A percentile compares a stretch with the other conserved stretches of the same genome.
Conservation (phyloP, 2,797 vertebrate species). For the Harpagifer antarcticus region DNA sequence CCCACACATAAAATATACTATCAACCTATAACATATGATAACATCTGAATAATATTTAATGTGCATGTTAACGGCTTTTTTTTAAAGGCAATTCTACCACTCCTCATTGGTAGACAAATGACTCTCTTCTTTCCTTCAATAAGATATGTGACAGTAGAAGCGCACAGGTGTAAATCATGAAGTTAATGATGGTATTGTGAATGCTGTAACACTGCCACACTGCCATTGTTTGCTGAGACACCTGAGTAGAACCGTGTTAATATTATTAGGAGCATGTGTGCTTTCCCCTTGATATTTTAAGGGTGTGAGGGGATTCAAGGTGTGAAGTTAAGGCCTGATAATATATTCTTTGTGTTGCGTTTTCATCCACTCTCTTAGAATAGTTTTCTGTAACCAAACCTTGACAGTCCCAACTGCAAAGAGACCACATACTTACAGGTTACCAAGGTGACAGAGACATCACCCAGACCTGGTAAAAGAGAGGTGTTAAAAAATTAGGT, state of each 20-base stretch:
- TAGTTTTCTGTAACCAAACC: constrained; percentile 14
- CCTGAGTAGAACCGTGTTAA: background rate
- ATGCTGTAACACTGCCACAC: background rate
- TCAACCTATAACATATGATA: background rate
- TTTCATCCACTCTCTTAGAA: background rate
- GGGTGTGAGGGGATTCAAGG: background rate
- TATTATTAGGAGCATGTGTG: background rate
- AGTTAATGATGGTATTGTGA: background rate
- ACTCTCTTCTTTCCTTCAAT: background rate
- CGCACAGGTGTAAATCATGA: background rate
- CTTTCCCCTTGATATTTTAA: constrained; percentile 8
- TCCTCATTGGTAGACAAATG: background rate
- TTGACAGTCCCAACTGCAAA: constrained; percentile 17
- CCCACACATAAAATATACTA: background rate
- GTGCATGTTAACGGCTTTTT: background rate
- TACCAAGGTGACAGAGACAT: constrained; percentile 28
- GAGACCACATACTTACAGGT: constrained; percentile 17
- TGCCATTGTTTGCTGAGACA: background rate
- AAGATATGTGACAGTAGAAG: background rate
- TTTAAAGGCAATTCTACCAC: background rate
- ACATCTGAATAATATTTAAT: background rate
- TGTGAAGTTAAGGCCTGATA: background rate
- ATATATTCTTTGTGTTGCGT: background rate
- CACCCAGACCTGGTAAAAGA: constrained; percentile 15
- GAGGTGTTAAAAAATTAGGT: constrained; percentile 27